Base-by-base conservation (phyloP, 1,140 invertebrate species). In the Trichoplusia ni region DNA sequence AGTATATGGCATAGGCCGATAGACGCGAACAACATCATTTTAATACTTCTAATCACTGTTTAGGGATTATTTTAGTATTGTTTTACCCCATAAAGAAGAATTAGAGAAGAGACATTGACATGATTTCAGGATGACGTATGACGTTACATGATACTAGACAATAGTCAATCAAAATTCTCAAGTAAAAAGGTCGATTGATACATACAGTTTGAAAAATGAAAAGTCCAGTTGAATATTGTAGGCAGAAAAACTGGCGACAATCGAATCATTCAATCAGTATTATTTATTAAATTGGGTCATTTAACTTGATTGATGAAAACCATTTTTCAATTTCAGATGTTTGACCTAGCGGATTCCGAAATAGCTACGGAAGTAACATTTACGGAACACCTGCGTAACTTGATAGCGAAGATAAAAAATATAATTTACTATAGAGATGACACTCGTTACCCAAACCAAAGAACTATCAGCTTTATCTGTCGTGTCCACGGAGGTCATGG, bases 281-380 rank as follows among this genome's bases (percentile, higher is more conserved):
- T n/a, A n/a, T n/a, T n/a, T n/a, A n/a, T n/a, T n/a, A n/a, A n/a
- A n/a, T n/a, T n/a, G n/a, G n/a, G n/a, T n/a, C n/a, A n/a, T n/a
- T n/a, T n/a, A n/a, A n/a, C n/a, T n/a, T n/a, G n/a, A n/a, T n/a
- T 37, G 14, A 37, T 37, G 4, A 13, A n/a, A 37, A 37, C 25
- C 2, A 29, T 2, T 23, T 33, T 29, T 18, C 35, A 27, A 19
- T 31, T 60, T 38, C 79, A 91, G 90, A 89, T 91, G 83, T 91
- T 90, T 35, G 89, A 91, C 74, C 67, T 91, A 56, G 81, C 83
- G 1, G 89, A 91, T 61, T 88, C 86, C 4, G 88, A 91, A 79
- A 88, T 88, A 11, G 89, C 85, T 29, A 89, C 84, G 2, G 90
- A 91, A 79, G 89, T 91, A n/a, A 81, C 82, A 40, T 91, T 90